phyloP scores from a whole-genome alignment of 2,113 vertebrate species.

The Columbina picui region DNA sequence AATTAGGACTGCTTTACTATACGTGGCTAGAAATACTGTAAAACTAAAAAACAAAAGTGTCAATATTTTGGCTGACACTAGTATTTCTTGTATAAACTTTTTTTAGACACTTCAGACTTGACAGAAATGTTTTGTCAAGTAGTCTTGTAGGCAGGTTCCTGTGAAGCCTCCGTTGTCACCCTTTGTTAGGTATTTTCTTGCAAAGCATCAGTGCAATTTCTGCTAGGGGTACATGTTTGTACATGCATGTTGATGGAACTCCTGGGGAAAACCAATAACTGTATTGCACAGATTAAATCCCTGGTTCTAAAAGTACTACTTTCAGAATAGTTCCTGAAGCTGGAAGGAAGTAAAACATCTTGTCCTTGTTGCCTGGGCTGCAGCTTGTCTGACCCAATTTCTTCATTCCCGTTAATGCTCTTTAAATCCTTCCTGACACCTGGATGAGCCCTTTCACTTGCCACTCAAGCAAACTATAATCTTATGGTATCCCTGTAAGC shows the following conservation, averaged over 20 bases:
- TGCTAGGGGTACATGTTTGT: not conserved
- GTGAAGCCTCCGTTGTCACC: not conserved
- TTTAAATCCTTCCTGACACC: not conserved
- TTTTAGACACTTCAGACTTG: not conserved
- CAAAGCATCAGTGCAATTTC: not conserved
- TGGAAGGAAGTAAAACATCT: not conserved
- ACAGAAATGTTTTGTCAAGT: not conserved
- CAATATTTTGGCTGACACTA: not conserved
- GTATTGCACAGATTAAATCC: not conserved
- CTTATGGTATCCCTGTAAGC: not conserved
- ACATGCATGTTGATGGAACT: not conserved
- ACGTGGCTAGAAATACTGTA: not conserved
- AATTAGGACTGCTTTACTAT: not conserved
- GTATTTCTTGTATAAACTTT: not conserved
- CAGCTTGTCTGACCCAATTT: slow-evolving; percentile 34
- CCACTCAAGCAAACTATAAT: not conserved
- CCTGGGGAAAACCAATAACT: not conserved
- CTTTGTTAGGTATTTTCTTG: not conserved
- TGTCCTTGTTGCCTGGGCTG: not conserved
- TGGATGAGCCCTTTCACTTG: slow-evolving; percentile 15
- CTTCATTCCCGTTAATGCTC: not conserved
- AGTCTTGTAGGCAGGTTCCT: not conserved
- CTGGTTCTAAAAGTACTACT: not conserved
- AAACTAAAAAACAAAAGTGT: not conserved
- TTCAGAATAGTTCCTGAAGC: not conserved